Conservation (phyloP, 2,888 invertebrate species). For the Zele albiditarsus region DNA sequence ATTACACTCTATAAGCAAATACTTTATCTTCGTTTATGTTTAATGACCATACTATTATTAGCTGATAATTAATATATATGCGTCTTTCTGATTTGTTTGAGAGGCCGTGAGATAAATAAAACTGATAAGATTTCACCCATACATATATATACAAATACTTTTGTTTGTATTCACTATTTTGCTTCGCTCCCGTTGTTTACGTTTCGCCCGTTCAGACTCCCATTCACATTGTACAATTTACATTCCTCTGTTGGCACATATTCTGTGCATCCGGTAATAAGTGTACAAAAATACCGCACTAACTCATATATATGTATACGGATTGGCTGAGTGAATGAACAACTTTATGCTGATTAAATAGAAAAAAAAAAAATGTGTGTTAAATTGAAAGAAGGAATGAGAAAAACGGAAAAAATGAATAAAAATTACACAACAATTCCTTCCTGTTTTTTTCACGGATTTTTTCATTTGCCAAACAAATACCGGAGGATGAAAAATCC, state of each 20-base stretch:
- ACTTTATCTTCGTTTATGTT: not conserved
- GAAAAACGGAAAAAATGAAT: not conserved
- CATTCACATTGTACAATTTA: constrained; percentile 15
- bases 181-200: constrained; percentile 34
- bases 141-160: not conserved
- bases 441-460: not conserved
- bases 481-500: constrained; percentile 5
- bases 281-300: not conserved
- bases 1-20: not conserved
- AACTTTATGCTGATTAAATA: not conserved
- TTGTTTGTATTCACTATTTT: constrained; percentile 15
- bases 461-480: constrained; percentile 6
- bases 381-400: not conserved
- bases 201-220: constrained; percentile 19
- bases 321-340: not conserved
- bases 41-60: not conserved
- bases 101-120: not conserved
- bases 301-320: not conserved
- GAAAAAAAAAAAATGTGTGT: not conserved
- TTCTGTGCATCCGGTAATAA: not conserved
- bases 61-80: too few species aligned
- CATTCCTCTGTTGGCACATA: not conserved
- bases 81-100: not conserved
- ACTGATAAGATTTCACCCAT: not conserved
- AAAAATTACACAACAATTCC: not conserved